Base-by-base conservation (phyloP, 2,888 invertebrate species). In the Capitulum mitella region DNA sequence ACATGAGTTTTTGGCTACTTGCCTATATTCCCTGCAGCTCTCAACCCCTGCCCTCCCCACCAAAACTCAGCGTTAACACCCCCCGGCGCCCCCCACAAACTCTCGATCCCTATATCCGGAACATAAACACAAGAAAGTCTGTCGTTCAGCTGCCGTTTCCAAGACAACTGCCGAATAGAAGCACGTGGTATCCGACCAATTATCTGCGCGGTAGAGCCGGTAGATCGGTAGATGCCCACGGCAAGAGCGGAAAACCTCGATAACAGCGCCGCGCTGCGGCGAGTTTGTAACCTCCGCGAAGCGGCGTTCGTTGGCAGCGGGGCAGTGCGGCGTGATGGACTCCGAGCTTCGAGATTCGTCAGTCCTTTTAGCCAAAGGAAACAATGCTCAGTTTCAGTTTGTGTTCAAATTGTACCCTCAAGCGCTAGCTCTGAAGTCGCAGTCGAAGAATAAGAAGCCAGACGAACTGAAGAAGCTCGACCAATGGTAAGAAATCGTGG, bases 381-480 rank as follows among this genome's bases (percentile, higher is more conserved):
- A 93, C 85, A 86, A 87, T 83, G 89, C 89, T 87, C 93, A 93
- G 88, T 94, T 92, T 89, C 92, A 93, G 86, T 92, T 92, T 89
- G 94, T 95, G 86, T 90, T 93, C 85, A 92, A 93, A 89, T 89
- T 95, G 85, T 96, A 96, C 88, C 94, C 95, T 84, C 92, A 95
- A 89, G 95, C 94, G 84, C 89, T 96, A 83, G 91, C 92, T 88
- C 88, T 95, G 84, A 96, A 95, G 89, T 95, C 96, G 82, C 93
- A 95, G 87, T 91, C 90, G 87, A 94, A 93, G 87, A 92, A 91
- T 86, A 95, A 95, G 90, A 96, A 93, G 88, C 93, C 95, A 79
- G 95, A 95, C 87, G 96, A 96, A 88, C 90, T 95, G 85, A 92
- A 96, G 87, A 95, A 95, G 88, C 89, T 96, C 89, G 96, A 96